Evolutionary conservation across 2,888 invertebrate species (phyloP).

Genomic region (Melolontha melolontha): DNA sequence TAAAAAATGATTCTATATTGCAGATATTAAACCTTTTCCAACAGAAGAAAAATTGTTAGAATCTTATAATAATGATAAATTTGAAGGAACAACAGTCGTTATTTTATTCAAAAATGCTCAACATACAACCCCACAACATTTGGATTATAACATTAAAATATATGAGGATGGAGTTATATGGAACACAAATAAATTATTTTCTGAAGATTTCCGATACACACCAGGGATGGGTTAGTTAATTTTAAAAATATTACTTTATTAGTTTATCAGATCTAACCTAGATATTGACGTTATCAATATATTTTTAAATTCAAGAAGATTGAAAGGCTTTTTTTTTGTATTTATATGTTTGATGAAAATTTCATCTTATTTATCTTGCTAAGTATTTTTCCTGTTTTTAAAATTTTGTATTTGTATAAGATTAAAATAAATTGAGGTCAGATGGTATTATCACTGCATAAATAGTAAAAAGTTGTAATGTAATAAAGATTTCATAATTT

Average conservation of each 20-base stretch:
- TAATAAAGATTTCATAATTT: slow-evolving; percentile 38
- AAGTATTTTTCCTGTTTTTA: too few relatives aligned
- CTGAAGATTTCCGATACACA: slow-evolving; percentile 32
- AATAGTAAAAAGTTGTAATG: slow-evolving; percentile 14
- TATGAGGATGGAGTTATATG: slow-evolving; percentile 53
- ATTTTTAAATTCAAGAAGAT: too few relatives aligned
- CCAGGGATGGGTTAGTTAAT: slow-evolving; percentile 43
- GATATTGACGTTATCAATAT: too few relatives aligned
- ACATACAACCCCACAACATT: slow-evolving; percentile 48
- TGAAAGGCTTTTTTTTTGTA: too few relatives aligned
- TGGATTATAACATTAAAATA: slow-evolving; percentile 58
- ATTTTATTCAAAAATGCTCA: slow-evolving; percentile 55
- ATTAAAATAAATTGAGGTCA: too few relatives aligned
- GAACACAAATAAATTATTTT: slow-evolving; percentile 53
- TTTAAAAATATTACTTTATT: too few relatives aligned
- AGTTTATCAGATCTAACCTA: too few relatives aligned
- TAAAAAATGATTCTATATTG: slow-evolving; percentile 36
- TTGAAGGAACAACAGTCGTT: slow-evolving; percentile 51
- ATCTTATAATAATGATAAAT: slow-evolving; percentile 50
- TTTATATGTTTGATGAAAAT: too few relatives aligned
- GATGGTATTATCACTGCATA: too few relatives aligned
- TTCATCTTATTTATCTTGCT: too few relatives aligned
- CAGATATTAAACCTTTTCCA: slow-evolving; percentile 55
- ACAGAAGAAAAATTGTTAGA: slow-evolving; percentile 54
- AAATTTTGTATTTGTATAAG: too few relatives aligned